Percentiles rank a stretch among this genome's conserved stretches.
These are phyloP conservation scores for Euborellia annulipes DNA, from an alignment of 1,140 invertebrate species.

Conservation along the genomic window DNA sequence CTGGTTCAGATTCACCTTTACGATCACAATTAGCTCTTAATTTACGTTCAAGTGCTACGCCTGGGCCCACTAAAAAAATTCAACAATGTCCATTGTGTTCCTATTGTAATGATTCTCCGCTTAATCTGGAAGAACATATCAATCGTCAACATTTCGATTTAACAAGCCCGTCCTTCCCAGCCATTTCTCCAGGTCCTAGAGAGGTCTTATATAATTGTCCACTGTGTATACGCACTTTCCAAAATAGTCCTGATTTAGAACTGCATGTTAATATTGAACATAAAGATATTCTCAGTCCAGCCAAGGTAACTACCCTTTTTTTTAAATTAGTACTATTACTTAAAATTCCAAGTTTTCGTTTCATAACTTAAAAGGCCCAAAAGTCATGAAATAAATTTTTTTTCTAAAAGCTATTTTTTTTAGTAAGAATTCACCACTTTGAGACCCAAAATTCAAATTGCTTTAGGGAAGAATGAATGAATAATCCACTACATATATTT, in stretches of 20 bases:
- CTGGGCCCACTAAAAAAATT: slow-evolving; percentile 23
- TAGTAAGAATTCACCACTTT: too few relatives aligned
- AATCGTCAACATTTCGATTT: slow-evolving; percentile 70
- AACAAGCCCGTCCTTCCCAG: slow-evolving; percentile 50
- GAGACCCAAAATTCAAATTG: too few relatives aligned
- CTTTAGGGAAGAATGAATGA: too few relatives aligned
- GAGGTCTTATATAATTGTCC: slow-evolving; percentile 43
- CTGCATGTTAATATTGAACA: slow-evolving; percentile 75
- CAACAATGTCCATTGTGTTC: slow-evolving; percentile 62
- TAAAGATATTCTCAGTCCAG: slow-evolving; percentile 48
- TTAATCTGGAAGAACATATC: slow-evolving; percentile 66
- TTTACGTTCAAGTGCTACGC: slow-evolving; percentile 36
- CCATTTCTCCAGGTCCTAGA: slow-evolving; percentile 27
- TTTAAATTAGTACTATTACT: too few relatives aligned
- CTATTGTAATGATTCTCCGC: slow-evolving; percentile 54
- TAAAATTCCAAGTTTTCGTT: too few relatives aligned
- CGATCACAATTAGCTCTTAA: slow-evolving; percentile 44
- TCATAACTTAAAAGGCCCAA: too few relatives aligned
- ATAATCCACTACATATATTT: too few relatives aligned
- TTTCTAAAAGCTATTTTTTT: too few relatives aligned
- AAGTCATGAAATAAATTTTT: too few relatives aligned
- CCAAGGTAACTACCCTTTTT: slow-evolving; percentile 14
- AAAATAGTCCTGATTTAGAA: slow-evolving; percentile 58
- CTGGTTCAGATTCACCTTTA: slow-evolving; percentile 41
- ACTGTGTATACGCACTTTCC: slow-evolving; percentile 53